A percentile compares a stretch with the other conserved stretches of the same genome.
phyloP scores from a whole-genome alignment of 2,888 invertebrate genomes.

The Agrotis segetum region DNA sequence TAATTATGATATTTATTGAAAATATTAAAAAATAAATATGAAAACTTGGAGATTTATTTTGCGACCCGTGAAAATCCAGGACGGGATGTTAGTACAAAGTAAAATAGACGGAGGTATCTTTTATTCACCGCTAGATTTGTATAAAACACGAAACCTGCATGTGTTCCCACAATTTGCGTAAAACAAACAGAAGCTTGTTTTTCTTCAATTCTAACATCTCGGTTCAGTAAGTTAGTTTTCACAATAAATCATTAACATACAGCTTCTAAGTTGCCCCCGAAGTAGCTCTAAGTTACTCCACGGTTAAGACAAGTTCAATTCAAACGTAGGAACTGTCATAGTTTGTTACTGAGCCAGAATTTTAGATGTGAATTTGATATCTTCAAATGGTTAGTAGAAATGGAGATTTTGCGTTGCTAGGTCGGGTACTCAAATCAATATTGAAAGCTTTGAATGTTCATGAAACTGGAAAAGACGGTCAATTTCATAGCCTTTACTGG shows the following conservation, averaged over 20 bases:
- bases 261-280: conserved; percentile 38
- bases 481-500: neutral
- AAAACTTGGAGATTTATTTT: too few relatives aligned
- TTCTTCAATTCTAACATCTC: conserved; percentile 47
- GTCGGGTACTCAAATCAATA: conserved; percentile 30
- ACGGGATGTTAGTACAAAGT: neutral
- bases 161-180: conserved; percentile 29
- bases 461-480: neutral
- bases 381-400: conserved; percentile 20
- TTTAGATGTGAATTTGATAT: conserved; percentile 35
- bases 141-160: conserved; percentile 17
- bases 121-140: conserved; percentile 19
- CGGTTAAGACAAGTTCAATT: conserved; percentile 35
- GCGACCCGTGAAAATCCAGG: too few relatives aligned
- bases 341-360: conserved; percentile 36
- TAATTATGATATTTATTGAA: too few relatives aligned
- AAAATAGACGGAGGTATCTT: conserved; percentile 5
- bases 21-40: too few relatives aligned
- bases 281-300: conserved; percentile 46
- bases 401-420: conserved; percentile 4
- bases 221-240: conserved; percentile 41
- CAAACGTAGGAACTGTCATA: conserved; percentile 35
- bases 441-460: neutral
- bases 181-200: conserved; percentile 45
- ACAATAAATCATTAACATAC: conserved; percentile 60